Evolutionary conservation across 2,113 vertebrate species (phyloP).

Genomic region (Eidolon helvum): DNA sequence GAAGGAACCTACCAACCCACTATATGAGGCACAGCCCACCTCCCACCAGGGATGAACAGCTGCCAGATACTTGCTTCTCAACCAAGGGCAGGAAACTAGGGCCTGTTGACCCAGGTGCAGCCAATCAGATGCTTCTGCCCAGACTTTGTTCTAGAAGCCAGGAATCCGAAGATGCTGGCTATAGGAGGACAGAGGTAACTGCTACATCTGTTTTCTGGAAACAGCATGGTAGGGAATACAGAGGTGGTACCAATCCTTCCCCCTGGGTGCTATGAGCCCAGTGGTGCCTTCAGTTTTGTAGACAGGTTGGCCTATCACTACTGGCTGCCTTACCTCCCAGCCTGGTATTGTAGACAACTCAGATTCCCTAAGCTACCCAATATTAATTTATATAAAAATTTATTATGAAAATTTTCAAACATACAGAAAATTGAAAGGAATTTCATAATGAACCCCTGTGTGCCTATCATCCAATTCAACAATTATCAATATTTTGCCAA

Average conservation of each 20-base stretch:
- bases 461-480: neutral
- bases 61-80: fast-evolving
- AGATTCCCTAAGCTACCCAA: neutral
- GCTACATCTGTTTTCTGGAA: neutral
- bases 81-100: neutral
- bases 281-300: neutral
- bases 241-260: fast-evolving
- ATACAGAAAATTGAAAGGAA: neutral
- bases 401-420: neutral
- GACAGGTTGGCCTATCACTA: neutral
- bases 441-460: neutral
- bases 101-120: neutral
- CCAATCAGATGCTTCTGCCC: neutral
- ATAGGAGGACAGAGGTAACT: neutral
- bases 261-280: fast-evolving
- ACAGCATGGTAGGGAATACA: too few relatives aligned
- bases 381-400: neutral
- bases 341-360: neutral
- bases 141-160: neutral
- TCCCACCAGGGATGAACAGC: neutral
- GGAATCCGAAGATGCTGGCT: neutral
- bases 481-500: neutral
- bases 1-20: neutral
- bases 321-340: neutral
- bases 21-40: neutral